Evolutionary conservation across 2,888 invertebrate genomes (phyloP).

Genomic region (Nysson spinosus): DNA sequence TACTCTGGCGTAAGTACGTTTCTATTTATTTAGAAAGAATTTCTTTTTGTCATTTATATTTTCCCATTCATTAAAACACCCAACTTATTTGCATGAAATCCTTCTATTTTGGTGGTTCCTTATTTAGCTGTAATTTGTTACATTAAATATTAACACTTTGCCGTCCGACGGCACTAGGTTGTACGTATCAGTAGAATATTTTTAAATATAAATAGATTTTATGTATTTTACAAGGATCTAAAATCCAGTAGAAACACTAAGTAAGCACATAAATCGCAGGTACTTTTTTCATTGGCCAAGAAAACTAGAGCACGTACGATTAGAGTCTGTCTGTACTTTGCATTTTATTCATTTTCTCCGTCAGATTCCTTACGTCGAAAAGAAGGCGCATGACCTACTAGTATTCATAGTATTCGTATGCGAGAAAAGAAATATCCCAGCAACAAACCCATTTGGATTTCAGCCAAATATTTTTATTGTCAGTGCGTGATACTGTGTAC

Average conservation of each 20-base stretch:
- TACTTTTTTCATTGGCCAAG: slow-evolving; percentile 11
- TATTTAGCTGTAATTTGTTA: too few relatives aligned
- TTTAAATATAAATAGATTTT: too few relatives aligned
- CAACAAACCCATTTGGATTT: slow-evolving; percentile 57
- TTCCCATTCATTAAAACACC: not conserved
- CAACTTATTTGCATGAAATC: not conserved
- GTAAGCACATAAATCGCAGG: slow-evolving; percentile 27
- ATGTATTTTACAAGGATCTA: too few relatives aligned
- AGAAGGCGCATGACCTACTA: slow-evolving; percentile 46
- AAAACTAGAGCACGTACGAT: slow-evolving; percentile 51
- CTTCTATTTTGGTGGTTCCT: not conserved
- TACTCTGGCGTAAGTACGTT: slow-evolving; percentile 84
- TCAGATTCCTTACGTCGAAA: slow-evolving; percentile 33
- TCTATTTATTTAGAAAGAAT: slow-evolving; percentile 16
- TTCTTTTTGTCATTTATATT: not conserved
- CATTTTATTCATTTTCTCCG: slow-evolving; percentile 45
- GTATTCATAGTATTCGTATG: slow-evolving; percentile 41
- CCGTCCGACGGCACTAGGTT: too few relatives aligned
- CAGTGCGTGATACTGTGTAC: slow-evolving; percentile 49
- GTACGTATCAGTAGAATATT: too few relatives aligned
- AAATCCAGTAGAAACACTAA: slow-evolving; percentile 25
- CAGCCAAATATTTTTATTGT: slow-evolving; percentile 60
- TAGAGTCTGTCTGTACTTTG: slow-evolving; percentile 43
- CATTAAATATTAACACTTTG: too few relatives aligned
- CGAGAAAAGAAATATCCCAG: slow-evolving; percentile 53